A percentile compares a stretch with the other conserved stretches of the same genome.
These are phyloP conservation scores for Nymphicus hollandicus DNA, from an alignment of 2,113 vertebrate genomes.

Conservation along the genomic window DNA sequence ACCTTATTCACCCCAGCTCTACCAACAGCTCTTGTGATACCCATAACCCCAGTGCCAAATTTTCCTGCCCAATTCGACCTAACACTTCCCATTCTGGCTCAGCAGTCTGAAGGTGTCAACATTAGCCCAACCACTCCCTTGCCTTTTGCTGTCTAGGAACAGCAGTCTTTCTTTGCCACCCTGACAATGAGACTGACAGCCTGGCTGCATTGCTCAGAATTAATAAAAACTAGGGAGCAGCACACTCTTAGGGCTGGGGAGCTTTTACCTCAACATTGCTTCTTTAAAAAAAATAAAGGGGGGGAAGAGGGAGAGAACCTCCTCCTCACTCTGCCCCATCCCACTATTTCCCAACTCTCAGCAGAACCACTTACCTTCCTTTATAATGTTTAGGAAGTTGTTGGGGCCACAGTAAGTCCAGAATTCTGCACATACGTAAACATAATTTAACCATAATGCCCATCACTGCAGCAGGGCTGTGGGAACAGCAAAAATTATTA, in stretches of 20 bases:
- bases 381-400: neutral
- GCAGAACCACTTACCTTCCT: neutral
- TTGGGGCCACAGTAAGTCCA: neutral
- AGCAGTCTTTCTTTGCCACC: neutral
- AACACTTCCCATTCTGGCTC: neutral
- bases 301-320: neutral
- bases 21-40: neutral
- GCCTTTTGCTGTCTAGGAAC: slow-evolving; percentile 32
- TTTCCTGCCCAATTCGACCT: neutral
- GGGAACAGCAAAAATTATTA: neutral
- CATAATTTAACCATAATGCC: neutral
- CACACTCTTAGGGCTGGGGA: neutral
- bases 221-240: neutral
- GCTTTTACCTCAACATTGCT: neutral
- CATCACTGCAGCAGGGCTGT: neutral
- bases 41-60: neutral
- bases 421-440: neutral
- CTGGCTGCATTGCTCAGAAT: neutral
- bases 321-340: neutral
- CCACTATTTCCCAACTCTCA: neutral
- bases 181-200: neutral
- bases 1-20: neutral
- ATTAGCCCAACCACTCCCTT: neutral
- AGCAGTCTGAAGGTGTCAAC: neutral
- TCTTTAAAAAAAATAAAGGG: neutral